Conservation (phyloP, 2,113 vertebrate genomes). For the Setophaga petechia region DNA sequence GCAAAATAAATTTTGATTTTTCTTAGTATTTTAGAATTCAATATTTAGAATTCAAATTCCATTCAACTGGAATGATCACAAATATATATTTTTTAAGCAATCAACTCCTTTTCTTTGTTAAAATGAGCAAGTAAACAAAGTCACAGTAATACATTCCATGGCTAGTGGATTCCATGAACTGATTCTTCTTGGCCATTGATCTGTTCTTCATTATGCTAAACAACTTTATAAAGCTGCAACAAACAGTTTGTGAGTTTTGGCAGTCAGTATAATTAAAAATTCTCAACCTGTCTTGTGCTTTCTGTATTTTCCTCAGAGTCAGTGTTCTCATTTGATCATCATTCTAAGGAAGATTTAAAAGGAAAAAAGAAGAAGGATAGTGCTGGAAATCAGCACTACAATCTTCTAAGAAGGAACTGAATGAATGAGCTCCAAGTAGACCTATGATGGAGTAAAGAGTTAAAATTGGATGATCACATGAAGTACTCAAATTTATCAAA, state of each 20-base stretch:
- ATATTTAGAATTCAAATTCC: too few species aligned
- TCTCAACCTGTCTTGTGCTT: background rate
- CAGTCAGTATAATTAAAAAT: background rate
- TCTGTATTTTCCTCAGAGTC: background rate
- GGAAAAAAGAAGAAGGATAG: background rate
- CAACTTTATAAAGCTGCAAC: background rate
- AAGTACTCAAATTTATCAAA: background rate
- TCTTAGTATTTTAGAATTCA: background rate
- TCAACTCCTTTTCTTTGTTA: background rate
- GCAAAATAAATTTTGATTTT: constrained; percentile 72
- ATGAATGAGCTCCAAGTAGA: background rate
- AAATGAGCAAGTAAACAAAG: constrained; percentile 25
- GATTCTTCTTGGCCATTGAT: background rate
- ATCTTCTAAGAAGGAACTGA: background rate
- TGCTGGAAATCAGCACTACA: background rate
- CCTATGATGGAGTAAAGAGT: background rate
- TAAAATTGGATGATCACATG: background rate
- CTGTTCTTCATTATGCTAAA: background rate
- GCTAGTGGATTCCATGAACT: background rate
- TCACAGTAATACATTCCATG: background rate
- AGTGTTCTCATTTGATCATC: background rate
- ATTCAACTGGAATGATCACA: background rate
- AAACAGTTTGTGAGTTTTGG: background rate
- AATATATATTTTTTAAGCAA: constrained; percentile 23
- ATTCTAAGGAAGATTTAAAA: background rate